Base-by-base conservation (phyloP, 2,797 vertebrate species). In the Pseudochromis fuscus region DNA sequence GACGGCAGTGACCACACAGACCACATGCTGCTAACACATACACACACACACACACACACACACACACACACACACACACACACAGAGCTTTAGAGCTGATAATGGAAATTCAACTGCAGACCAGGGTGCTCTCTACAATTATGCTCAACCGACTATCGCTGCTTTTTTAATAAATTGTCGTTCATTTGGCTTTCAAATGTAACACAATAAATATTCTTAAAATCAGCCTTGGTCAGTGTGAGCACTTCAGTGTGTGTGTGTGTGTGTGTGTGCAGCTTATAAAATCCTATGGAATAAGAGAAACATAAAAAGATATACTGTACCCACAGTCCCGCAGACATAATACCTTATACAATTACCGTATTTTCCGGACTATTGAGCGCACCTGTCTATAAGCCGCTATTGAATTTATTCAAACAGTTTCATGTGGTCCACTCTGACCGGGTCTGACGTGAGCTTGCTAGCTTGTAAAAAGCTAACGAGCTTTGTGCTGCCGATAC, bases 81-180 rank as follows among this genome's bases (percentile, higher is more conserved):
- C 25, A 66, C 19, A n/a, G 16, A 19, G 66, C 51, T 27, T 73
- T 45, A 56, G 72, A 73, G 73, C 62, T 69, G 70, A 77, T 85
- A 86, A 90, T 84, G 70, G 75, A 81, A 82, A 74, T 77, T 72
- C 69, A 81, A 83, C 58, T 81, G 79, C 76, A 78, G 83, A 87
- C 79, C 66, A 62, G 71, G 68, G 61, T 48, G 25, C 80, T 63
- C 81, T 56, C 51, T 65, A 51, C 76, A 64, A 61, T 83, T 75
- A 80, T 57, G 35, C 76, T 76, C 67, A 79, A 55, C 35, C 52
- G 44, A 62, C 65, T 77, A 80, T 79, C 52, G 55, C 37, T 59
- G 52, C 69, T 73, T 51, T 71, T 88, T 76, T 71, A 79, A 85
- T 82, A 85, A 61, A 87, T 71, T 15, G 52, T 44, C 65, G 68